Percentiles rank a stretch among this genome's conserved stretches.
Conservation (phyloP, 2,888 invertebrate genomes). For the Pheosia gnoma region DNA sequence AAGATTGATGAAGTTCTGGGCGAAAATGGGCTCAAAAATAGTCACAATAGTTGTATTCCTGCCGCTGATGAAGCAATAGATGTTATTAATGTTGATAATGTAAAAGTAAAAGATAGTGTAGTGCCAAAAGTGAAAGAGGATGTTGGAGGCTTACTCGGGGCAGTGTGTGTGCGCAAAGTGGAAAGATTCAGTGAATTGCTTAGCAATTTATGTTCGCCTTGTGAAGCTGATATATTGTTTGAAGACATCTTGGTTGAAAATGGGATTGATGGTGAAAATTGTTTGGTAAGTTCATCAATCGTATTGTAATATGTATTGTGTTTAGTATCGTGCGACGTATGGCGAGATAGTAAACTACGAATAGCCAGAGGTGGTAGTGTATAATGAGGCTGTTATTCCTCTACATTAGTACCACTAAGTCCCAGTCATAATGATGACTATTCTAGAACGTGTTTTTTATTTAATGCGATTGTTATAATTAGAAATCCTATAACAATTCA, state of each 20-base stretch:
- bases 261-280: conserved; percentile 64
- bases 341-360: not conserved
- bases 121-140: conserved; percentile 74
- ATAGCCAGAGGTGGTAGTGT: not conserved
- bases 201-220: conserved; percentile 78
- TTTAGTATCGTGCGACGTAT: too few species aligned
- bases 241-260: conserved; percentile 77
- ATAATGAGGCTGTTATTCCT: not conserved
- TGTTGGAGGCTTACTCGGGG: conserved; percentile 69
- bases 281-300: conserved; percentile 60
- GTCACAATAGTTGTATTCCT: conserved; percentile 65
- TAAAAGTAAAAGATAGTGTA: conserved; percentile 65
- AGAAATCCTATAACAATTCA: conserved; percentile 14
- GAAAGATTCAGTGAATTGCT: conserved; percentile 81
- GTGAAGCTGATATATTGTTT: conserved; percentile 76
- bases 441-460: conserved; percentile 16
- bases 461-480: conserved; percentile 21
- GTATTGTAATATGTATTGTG: not conserved
- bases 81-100: conserved; percentile 45
- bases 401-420: not conserved
- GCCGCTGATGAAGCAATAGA: conserved; percentile 53
- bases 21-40: conserved; percentile 59
- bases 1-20: conserved; percentile 46
- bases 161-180: conserved; percentile 80
- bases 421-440: conserved; percentile 6